These are phyloP conservation scores for Alexandromys fortis DNA, from an alignment of 2,113 vertebrate genomes.

Conservation along the genomic window DNA sequence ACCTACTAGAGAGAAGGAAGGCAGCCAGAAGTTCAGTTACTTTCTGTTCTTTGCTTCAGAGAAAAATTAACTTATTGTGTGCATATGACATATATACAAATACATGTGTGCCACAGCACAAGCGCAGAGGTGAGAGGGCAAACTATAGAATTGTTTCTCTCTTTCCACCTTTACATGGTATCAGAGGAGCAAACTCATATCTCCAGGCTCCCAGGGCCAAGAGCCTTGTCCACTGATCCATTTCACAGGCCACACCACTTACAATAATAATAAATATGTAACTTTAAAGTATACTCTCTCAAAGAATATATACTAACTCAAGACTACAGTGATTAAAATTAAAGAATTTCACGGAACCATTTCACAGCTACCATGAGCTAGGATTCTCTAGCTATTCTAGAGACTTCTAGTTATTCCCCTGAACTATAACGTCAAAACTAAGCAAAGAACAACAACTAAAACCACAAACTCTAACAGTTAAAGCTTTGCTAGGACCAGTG, in stretches of 20 bases:
- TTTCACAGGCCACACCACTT: neutral
- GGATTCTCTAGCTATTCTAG: neutral
- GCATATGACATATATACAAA: neutral
- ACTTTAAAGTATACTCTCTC: neutral
- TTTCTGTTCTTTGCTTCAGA: slow-evolving; percentile 12
- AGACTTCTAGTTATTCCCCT: neutral
- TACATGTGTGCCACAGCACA: accelerated
- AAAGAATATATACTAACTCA: neutral
- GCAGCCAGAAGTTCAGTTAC: slow-evolving; percentile 67
- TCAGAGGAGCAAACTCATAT: neutral
- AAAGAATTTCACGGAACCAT: neutral
- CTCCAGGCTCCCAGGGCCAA: neutral
- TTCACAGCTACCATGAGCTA: neutral
- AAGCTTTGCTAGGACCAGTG: neutral
- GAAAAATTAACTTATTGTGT: neutral
- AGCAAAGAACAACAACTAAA: neutral
- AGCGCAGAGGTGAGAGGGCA: neutral
- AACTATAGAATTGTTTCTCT: neutral
- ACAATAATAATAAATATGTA: neutral
- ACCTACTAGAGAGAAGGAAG: slow-evolving; percentile 85
- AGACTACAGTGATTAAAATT: neutral
- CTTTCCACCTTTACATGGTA: too few relatives aligned
- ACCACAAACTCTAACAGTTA: neutral
- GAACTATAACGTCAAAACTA: neutral
- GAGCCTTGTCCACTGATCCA: neutral